A percentile compares a stretch with the other conserved stretches of the same genome.
Evolutionary conservation across 2,797 vertebrate genomes (phyloP).

Genomic region (Enteromius mattozi): DNA sequence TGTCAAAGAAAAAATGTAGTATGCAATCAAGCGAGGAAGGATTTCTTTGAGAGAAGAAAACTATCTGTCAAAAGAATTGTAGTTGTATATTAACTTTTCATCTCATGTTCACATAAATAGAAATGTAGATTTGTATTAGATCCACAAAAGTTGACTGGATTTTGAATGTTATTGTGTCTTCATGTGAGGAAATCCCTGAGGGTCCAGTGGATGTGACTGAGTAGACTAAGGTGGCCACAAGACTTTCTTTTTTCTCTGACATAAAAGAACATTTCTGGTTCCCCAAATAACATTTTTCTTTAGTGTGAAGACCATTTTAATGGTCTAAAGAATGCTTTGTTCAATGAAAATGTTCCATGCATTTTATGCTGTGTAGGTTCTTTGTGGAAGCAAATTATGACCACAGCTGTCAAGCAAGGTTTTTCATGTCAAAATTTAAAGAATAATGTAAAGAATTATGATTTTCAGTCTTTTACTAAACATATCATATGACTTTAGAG

Average conservation of each 20-base stretch:
- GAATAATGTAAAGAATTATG: neutral
- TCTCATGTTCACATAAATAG: neutral
- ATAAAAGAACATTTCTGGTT: neutral
- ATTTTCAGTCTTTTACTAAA: neutral
- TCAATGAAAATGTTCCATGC: neutral
- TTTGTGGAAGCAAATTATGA: neutral
- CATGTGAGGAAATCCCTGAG: slow-evolving; percentile 20
- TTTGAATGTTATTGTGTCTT: slow-evolving; percentile 18
- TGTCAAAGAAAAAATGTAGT: neutral
- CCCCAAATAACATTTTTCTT: neutral
- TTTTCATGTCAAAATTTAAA: neutral
- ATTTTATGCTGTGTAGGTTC: neutral
- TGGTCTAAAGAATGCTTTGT: neutral
- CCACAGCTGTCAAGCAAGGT: neutral
- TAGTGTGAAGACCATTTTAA: neutral
- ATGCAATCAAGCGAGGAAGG: neutral
- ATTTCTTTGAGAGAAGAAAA: slow-evolving; percentile 25
- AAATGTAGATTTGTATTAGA: slow-evolving; percentile 26
- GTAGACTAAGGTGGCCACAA: neutral
- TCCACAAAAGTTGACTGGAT: neutral
- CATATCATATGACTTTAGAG: neutral
- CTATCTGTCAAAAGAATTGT: neutral
- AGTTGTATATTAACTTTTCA: neutral
- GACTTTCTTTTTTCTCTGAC: neutral
- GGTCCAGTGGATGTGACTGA: slow-evolving; percentile 20